Evolutionary conservation across 53 echinoderm and acorn worm species (phyloP).

Genomic region (Holothuria leucospilota): DNA sequence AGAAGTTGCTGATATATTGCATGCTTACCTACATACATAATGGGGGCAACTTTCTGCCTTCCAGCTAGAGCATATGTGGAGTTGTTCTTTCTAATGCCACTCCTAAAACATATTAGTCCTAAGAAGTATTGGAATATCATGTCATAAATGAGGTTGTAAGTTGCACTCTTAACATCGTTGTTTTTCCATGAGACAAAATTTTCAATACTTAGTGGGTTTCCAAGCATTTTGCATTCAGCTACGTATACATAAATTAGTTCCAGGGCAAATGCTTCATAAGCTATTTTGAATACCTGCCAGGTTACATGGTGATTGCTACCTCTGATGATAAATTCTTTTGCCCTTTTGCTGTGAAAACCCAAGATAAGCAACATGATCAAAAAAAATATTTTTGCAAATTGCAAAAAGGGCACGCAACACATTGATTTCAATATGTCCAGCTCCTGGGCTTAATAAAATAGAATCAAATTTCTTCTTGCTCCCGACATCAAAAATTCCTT

Average conservation of each 20-base stretch:
- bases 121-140: conserved; percentile 16
- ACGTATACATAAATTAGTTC: conserved; percentile 27
- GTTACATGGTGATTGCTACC: conserved; percentile 41
- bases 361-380: conserved; percentile 53
- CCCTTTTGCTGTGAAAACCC: conserved; percentile 44
- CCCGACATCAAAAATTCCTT: conserved; percentile 12
- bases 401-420: conserved; percentile 46
- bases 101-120: conserved; percentile 26
- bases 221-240: neutral
- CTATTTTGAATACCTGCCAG: conserved; percentile 43
- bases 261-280: conserved; percentile 28
- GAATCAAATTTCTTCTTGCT: conserved; percentile 40
- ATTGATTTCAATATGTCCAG: conserved; percentile 58
- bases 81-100: conserved; percentile 35
- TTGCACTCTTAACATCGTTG: neutral
- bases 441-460: conserved; percentile 50
- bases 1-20: conserved; percentile 43
- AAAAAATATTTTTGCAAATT: conserved; percentile 36
- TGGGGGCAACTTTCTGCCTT: conserved; percentile 49
- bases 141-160: conserved; percentile 30
- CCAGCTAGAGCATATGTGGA: conserved; percentile 40
- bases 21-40: conserved; percentile 49
- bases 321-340: conserved; percentile 24
- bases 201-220: neutral
- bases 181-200: conserved; percentile 3